Percentiles rank a stretch among this genome's conserved stretches.
phyloP scores from a whole-genome alignment of 2,888 invertebrate genomes.

The Drosophila diplacantha region DNA sequence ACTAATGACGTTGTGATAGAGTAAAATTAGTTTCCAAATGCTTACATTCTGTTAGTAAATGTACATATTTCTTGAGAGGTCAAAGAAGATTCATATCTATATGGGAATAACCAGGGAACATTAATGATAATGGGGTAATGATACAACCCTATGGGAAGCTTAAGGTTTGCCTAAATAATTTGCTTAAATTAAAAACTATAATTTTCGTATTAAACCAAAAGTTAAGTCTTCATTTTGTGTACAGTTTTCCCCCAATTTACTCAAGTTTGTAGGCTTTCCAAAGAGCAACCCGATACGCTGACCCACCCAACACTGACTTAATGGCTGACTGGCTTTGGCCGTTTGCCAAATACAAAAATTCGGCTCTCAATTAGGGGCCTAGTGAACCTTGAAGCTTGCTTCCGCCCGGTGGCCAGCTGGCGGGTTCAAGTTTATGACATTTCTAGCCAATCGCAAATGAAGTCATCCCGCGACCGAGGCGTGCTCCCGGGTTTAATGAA shows the following conservation, averaged over 20 bases:
- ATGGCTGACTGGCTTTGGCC: slow-evolving; percentile 30
- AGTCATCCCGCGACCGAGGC: slow-evolving; percentile 58
- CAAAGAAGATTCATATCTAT: neutral
- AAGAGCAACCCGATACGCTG: neutral
- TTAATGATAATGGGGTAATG: too few relatives aligned
- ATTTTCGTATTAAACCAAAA: neutral
- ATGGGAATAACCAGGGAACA: too few relatives aligned
- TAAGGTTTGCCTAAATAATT: neutral
- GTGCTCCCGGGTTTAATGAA: slow-evolving; percentile 63
- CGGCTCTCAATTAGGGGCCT: slow-evolving; percentile 53
- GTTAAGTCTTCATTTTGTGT: neutral
- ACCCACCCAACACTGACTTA: slow-evolving; percentile 25
- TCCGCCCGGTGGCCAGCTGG: slow-evolving; percentile 44
- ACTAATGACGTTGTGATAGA: neutral
- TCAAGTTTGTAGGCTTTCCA: slow-evolving; percentile 7
- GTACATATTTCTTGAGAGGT: neutral
- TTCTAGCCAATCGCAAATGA: slow-evolving; percentile 56
- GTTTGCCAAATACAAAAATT: slow-evolving; percentile 40
- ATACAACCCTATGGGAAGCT: too few relatives aligned
- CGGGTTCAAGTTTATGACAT: slow-evolving; percentile 67
- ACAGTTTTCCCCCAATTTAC: neutral
- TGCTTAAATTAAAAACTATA: neutral
- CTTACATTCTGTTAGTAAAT: slow-evolving; percentile 4
- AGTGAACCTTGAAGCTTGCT: slow-evolving; percentile 54
- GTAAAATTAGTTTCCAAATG: neutral